phyloP scores from a whole-genome alignment of 35 echinoderm and acorn worm genomes.

The Diadema setosum region DNA sequence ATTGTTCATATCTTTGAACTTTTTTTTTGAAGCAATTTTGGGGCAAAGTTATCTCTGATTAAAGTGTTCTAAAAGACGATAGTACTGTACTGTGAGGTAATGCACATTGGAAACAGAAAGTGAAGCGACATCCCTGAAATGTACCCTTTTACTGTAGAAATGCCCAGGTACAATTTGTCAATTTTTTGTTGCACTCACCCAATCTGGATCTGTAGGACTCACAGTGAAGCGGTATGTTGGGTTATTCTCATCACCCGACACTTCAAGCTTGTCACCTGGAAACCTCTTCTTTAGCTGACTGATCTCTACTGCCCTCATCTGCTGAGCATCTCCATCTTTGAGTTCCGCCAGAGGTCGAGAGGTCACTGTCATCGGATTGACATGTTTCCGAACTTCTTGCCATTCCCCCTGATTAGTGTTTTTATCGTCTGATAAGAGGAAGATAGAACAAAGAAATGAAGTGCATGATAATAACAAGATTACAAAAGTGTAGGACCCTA shows the following conservation, averaged over 20 bases:
- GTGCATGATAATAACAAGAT: neutral
- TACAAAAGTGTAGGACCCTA: neutral
- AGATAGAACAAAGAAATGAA: no score
- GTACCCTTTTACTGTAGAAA: no score
- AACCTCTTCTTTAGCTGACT: constrained; percentile 66
- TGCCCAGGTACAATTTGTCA: no score
- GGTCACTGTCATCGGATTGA: neutral
- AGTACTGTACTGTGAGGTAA: no score
- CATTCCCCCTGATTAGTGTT: neutral
- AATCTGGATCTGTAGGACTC: constrained; percentile 88
- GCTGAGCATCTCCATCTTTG: constrained; percentile 34
- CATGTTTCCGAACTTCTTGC: neutral
- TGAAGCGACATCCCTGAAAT: no score
- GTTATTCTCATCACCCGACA: constrained; percentile 30
- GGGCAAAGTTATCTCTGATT: no score
- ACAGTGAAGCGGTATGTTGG: constrained; percentile 58
- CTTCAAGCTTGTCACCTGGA: constrained; percentile 22
- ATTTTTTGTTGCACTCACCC: constrained; percentile 73
- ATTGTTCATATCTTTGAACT: no score
- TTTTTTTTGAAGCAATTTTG: no score
- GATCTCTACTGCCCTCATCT: constrained; percentile 70
- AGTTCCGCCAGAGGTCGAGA: constrained; percentile 48
- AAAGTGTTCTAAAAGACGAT: no score
- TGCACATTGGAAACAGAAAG: no score
- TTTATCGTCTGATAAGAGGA: neutral